These are phyloP conservation scores for Macrosteles quadrilineatus DNA, from an alignment of 1,140 invertebrate species.

Conservation along the genomic window DNA sequence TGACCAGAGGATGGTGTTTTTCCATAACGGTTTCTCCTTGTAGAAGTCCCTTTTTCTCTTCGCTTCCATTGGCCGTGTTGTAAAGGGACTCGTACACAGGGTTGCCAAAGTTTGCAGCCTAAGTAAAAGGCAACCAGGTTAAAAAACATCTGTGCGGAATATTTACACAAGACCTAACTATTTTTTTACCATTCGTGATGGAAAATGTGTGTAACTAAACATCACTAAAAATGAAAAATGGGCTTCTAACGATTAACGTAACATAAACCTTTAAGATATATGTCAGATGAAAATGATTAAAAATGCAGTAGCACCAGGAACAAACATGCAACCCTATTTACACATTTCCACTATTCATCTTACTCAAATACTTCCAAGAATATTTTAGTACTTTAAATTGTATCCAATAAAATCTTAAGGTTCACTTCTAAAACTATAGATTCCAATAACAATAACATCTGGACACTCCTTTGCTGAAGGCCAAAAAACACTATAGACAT, in stretches of 20 bases:
- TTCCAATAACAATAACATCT: too few relatives aligned
- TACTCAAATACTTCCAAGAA: too few relatives aligned
- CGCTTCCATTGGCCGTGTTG: conserved; percentile 53
- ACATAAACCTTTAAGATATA: too few relatives aligned
- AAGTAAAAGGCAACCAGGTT: conserved; percentile 20
- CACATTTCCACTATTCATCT: too few relatives aligned
- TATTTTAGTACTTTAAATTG: too few relatives aligned
- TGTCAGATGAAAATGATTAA: too few relatives aligned
- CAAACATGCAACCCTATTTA: too few relatives aligned
- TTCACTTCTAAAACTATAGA: too few relatives aligned
- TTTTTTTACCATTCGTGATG: neutral
- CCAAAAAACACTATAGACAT: too few relatives aligned
- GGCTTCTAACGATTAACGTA: neutral
- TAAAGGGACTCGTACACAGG: conserved; percentile 83
- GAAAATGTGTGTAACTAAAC: neutral
- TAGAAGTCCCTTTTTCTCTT: conserved; percentile 60
- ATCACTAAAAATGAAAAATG: neutral
- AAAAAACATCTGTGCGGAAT: neutral
- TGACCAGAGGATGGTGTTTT: conserved; percentile 17
- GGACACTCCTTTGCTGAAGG: too few relatives aligned
- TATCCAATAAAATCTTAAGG: too few relatives aligned
- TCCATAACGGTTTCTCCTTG: conserved; percentile 34
- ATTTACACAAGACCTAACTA: conserved; percentile 5
- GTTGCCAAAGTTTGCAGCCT: conserved; percentile 74
- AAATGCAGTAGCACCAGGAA: too few relatives aligned